Evolutionary conservation across 2,888 invertebrate genomes (phyloP), one percentile per base, ranked within the genome.

Genomic region (Xylota segnis): DNA sequence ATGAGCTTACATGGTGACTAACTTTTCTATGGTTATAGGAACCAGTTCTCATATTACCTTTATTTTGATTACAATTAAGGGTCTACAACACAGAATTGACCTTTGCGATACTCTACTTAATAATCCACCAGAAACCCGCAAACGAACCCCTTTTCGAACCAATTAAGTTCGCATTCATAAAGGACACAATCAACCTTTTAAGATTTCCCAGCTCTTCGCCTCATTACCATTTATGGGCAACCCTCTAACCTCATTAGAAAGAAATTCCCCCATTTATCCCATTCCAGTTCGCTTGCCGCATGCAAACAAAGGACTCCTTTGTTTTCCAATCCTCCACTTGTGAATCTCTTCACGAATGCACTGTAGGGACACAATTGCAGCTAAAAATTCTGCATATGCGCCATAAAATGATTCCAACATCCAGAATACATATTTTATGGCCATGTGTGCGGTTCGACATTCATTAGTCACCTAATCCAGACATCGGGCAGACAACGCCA

Each of bases 391-490:
- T 9, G 10, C 32, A 34, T 50, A 16, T 47, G 29, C 14, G 32
- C 12, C 65, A 50, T 16, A 29, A 50, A 14, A 34, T 34, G n/a
- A 9, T 32, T 10, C 34, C 7, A 23, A 37, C 52, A 52, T 34
- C n/a, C 18, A 34, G 32, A 50, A 23, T 45, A 23, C 23, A 23
- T 23, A 16, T 40, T 40, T 40, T 27, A 37, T 29, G 29, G n/a
- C 16, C 7, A 34, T 40, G 29, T 56, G 14, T 56, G 59, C 12
- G n/a, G 16, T 43, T 63, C 32, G 40, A 52, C 18, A 16, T 61
- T 50, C 43, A 63, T 59, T 61, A 61, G 59, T 61, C 40, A 72
- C 61, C 32, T 43, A 59, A 58, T 71, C 47, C 58, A 47, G 70
- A 45, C 47, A 58, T 32, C 34, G 37, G n/a, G 63, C 47, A 63